Conservation (phyloP, 2,113 vertebrate genomes). For the Trichechus manatus region DNA sequence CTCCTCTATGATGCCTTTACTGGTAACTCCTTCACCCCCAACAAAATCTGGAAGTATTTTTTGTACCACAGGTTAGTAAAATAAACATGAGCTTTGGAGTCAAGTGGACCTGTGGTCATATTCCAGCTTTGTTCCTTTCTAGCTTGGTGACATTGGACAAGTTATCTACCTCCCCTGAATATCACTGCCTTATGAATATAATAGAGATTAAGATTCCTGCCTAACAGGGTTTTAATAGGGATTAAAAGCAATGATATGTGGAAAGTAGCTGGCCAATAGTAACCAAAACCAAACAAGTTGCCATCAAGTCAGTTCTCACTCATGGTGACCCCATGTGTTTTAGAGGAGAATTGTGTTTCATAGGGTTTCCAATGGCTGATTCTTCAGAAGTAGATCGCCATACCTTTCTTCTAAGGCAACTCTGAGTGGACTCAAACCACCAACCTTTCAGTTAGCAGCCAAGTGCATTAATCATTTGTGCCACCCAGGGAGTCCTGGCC, state of each 20-base stretch:
- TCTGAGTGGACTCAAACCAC: not conserved
- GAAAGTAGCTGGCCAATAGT: not conserved
- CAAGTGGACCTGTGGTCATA: not conserved
- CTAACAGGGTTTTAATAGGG: not conserved
- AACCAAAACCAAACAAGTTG: too few relatives aligned
- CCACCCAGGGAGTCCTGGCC: not conserved
- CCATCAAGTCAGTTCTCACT: not conserved
- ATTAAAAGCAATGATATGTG: conserved; percentile 3
- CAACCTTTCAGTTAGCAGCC: not conserved
- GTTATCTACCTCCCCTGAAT: not conserved
- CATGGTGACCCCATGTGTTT: not conserved
- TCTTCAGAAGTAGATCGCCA: too few relatives aligned
- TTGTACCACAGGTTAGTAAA: not conserved
- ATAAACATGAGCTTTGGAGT: not conserved
- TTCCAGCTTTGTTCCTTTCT: not conserved
- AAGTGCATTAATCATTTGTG: not conserved
- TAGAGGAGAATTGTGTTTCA: too few relatives aligned
- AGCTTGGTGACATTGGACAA: not conserved
- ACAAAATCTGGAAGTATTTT: not conserved
- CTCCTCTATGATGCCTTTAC: not conserved
- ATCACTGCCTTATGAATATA: not conserved
- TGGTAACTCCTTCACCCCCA: not conserved
- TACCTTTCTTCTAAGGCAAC: too few relatives aligned
- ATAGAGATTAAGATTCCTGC: not conserved
- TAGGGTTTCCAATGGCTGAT: too few relatives aligned